phyloP scores from a whole-genome alignment of 2,797 vertebrate genomes.

The Gobionotothen gibberifrons region DNA sequence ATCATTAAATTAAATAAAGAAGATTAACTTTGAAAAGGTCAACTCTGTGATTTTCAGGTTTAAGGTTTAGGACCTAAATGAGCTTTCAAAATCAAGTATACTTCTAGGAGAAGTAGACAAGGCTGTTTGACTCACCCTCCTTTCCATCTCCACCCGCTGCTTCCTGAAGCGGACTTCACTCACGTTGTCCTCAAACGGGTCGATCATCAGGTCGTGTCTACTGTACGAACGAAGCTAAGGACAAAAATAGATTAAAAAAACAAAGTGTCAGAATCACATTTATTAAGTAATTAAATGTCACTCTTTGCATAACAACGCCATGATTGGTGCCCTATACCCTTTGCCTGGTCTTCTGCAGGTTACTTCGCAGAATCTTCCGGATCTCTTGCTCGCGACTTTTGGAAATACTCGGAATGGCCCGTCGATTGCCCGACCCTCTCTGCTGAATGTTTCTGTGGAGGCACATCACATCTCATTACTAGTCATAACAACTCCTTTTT shows the following conservation, averaged over 20 bases:
- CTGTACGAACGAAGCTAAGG: conserved; percentile 93
- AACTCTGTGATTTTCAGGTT: too few species aligned
- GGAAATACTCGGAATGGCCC: conserved; percentile 87
- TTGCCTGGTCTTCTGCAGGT: conserved; percentile 92
- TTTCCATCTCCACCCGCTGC: conserved; percentile 89
- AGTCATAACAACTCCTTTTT: neutral
- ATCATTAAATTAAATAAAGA: too few species aligned
- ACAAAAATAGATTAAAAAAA: neutral
- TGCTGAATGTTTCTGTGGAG: conserved; percentile 86
- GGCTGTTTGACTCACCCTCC: conserved; percentile 83
- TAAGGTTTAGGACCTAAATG: too few species aligned
- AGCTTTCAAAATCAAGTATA: too few species aligned
- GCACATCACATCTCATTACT: neutral
- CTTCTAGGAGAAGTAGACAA: too few species aligned
- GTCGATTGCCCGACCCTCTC: conserved; percentile 59
- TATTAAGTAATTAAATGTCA: neutral
- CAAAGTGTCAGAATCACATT: neutral
- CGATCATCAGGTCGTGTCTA: conserved; percentile 90
- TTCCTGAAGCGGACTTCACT: conserved; percentile 90
- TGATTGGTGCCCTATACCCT: conserved; percentile 80
- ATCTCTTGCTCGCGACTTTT: conserved; percentile 93
- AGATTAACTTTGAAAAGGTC: too few species aligned
- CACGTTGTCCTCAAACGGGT: conserved; percentile 91
- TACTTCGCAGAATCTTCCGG: conserved; percentile 89
- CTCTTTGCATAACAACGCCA: neutral